These are phyloP conservation scores for Bombus confusus DNA, from an alignment of 1,140 invertebrate species.

Conservation along the genomic window DNA sequence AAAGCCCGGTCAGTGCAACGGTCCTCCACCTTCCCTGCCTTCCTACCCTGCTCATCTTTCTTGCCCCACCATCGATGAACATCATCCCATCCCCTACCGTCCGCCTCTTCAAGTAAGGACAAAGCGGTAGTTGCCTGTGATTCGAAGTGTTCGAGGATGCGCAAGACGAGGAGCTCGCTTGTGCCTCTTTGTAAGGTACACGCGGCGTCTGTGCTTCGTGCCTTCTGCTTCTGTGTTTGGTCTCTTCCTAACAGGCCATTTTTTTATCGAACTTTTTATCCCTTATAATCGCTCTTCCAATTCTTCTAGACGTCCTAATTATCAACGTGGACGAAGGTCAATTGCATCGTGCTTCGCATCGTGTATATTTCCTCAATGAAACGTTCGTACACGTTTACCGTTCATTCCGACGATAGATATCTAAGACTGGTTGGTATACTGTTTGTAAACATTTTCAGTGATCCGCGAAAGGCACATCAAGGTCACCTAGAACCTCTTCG, in stretches of 20 bases:
- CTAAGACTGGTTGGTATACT: constrained; percentile 20
- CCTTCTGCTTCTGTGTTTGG: background rate
- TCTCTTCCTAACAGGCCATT: background rate
- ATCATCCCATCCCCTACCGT: constrained; percentile 64
- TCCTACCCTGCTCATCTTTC: constrained; percentile 49
- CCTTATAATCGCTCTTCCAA: background rate
- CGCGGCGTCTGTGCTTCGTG: background rate
- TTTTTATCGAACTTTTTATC: background rate
- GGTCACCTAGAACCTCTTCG: background rate
- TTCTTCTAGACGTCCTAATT: background rate
- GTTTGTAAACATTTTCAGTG: constrained; percentile 49
- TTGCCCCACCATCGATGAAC: constrained; percentile 41
- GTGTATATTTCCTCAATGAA: background rate
- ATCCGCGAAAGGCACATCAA: background rate
- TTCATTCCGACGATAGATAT: constrained; percentile 11
- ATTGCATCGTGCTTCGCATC: background rate
- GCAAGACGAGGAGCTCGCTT: constrained; percentile 59
- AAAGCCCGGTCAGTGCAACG: constrained; percentile 78
- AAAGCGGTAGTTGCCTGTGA: constrained; percentile 59
- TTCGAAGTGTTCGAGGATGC: constrained; percentile 48
- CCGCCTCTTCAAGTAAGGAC: constrained; percentile 61
- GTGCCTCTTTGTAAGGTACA: constrained; percentile 53
- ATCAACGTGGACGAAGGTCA: background rate
- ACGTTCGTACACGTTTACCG: constrained; percentile 19
- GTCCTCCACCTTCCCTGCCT: constrained; percentile 62